Percentiles rank a stretch among this genome's conserved stretches.
phyloP scores from a whole-genome alignment of 2,797 vertebrate species.

The Alca torda region DNA sequence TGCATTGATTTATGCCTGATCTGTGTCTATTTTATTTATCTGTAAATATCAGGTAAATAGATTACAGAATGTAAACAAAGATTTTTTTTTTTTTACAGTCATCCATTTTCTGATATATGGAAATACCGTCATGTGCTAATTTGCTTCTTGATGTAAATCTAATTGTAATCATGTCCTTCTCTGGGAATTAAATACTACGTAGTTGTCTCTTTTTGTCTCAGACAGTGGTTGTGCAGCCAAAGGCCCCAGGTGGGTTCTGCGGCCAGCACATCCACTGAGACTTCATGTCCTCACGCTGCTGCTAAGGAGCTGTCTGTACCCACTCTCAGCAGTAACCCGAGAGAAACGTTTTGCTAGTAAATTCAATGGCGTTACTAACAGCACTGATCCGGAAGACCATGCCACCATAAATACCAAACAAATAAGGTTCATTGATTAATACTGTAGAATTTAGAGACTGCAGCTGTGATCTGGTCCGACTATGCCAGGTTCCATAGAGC shows the following conservation, averaged over 20 bases:
- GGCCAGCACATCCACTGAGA: not conserved
- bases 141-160: not conserved
- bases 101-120: not conserved
- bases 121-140: not conserved
- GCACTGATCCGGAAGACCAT: not conserved
- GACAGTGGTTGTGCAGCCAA: not conserved
- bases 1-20: slow-evolving; percentile 1
- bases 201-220: not conserved
- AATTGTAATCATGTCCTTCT: not conserved
- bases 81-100: not conserved
- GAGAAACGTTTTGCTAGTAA: not conserved
- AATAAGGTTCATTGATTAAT: not conserved
- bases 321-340: not conserved
- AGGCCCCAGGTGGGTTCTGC: not conserved
- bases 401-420: not conserved
- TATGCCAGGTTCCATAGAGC: not conserved
- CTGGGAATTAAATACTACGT: not conserved
- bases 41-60: slow-evolving; percentile 35
- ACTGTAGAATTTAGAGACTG: not conserved
- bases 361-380: not conserved
- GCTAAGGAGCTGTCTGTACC: not conserved
- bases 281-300: not conserved
- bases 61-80: not conserved
- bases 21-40: not conserved
- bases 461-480: not conserved